Conservation (phyloP, 2,797 vertebrate genomes). For the Spinus pinus region DNA sequence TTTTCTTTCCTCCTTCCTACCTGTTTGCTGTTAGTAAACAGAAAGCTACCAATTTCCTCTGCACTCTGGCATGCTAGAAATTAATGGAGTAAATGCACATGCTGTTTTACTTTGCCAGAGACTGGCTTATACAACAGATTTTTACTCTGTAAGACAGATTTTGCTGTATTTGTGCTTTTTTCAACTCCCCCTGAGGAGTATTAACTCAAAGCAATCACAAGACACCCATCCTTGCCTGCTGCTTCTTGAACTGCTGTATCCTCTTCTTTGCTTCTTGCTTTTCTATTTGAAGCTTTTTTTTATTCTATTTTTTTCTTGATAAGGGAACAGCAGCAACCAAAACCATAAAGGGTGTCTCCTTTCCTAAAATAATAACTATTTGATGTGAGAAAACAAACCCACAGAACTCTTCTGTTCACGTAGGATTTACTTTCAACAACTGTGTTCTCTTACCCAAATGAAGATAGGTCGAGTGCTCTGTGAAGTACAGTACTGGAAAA, state of each 20-base stretch:
- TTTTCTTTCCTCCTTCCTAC: conserved; percentile 1
- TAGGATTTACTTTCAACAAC: not conserved
- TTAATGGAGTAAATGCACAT: conserved; percentile 35
- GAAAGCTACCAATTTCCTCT: not conserved
- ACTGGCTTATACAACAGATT: conserved; percentile 66
- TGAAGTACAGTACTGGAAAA: not conserved
- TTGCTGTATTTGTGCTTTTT: conserved; percentile 66
- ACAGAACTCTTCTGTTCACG: not conserved
- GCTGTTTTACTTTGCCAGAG: conserved; percentile 20
- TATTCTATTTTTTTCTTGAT: not conserved
- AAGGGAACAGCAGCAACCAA: not conserved
- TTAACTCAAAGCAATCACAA: conserved; percentile 66
- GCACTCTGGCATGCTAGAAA: not conserved
- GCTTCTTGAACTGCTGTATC: not conserved
- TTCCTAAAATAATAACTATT: not conserved
- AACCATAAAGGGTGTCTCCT: not conserved
- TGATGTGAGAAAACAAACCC: not conserved
- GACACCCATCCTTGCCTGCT: conserved; percentile 51
- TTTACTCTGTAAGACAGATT: conserved; percentile 65
- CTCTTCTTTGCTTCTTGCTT: conserved; percentile 9
- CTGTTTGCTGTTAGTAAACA: not conserved
- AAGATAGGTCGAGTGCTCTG: not conserved
- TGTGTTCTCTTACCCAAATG: not conserved
- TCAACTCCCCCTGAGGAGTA: conserved; percentile 57
- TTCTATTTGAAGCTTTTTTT: not conserved